These are phyloP conservation scores for Halichondria panicea DNA, from an alignment of 37 sponge, comb jelly and placozoan genomes.

Conservation along the genomic window DNA sequence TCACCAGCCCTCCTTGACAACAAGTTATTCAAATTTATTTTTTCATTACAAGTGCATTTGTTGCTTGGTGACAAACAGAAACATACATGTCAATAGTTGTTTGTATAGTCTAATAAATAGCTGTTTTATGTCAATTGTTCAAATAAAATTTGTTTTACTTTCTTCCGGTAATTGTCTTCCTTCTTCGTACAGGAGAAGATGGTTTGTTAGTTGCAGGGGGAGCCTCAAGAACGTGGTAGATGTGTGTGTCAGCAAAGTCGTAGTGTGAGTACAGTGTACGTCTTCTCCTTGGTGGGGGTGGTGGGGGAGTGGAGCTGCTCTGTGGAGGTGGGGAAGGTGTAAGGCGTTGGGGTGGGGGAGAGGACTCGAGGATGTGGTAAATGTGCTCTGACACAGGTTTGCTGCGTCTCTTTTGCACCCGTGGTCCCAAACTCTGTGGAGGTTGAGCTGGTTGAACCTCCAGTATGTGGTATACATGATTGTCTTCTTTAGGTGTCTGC, in stretches of 20 bases:
- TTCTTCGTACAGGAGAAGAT: constrained; percentile 5
- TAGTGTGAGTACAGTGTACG: not conserved
- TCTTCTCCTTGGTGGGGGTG: constrained; percentile 4
- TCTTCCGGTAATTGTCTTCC: not conserved
- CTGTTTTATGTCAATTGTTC: too few relatives aligned
- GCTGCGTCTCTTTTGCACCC: too few relatives aligned
- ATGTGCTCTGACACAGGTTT: not conserved
- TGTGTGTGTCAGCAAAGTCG: not conserved
- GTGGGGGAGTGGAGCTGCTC: not conserved
- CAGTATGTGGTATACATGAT: constrained; percentile 41
- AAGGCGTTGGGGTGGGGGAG: too few relatives aligned
- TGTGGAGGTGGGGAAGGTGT: not conserved
- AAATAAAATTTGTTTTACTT: too few relatives aligned
- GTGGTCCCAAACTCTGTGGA: not conserved
- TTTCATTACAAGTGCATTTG: too few relatives aligned
- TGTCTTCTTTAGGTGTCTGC: constrained; percentile 7
- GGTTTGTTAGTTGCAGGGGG: not conserved
- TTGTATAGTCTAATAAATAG: too few relatives aligned
- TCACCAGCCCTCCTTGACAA: too few relatives aligned
- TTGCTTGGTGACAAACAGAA: too few relatives aligned
- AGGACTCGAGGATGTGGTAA: not conserved
- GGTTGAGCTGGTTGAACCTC: constrained; percentile 6
- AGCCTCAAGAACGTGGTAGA: constrained; percentile 4
- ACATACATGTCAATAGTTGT: too few relatives aligned
- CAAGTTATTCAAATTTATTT: too few relatives aligned